A percentile compares a stretch with the other conserved stretches of the same genome.
Evolutionary conservation across 2,797 vertebrate genomes (phyloP).

Genomic region (Falco columbarius): DNA sequence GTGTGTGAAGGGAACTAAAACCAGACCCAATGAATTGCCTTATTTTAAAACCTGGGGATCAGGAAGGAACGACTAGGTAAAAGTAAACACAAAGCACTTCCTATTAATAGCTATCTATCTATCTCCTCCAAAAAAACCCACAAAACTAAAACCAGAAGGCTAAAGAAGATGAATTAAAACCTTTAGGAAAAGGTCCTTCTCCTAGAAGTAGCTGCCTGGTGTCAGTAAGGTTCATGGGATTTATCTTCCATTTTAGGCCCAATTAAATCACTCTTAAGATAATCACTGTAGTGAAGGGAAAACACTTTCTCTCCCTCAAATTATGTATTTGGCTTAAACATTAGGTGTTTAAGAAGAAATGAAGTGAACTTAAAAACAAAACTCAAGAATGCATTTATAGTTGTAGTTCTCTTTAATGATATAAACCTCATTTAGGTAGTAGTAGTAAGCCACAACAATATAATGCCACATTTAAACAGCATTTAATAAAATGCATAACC

Average conservation of each 20-base stretch:
- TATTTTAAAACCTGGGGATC: not conserved
- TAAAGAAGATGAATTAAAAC: not conserved
- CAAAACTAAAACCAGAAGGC: not conserved
- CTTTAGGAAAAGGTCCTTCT: not conserved
- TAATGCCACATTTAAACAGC: slow-evolving; percentile 87
- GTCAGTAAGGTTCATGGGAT: not conserved
- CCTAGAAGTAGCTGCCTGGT: not conserved
- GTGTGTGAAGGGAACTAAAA: not conserved
- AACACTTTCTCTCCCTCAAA: not conserved
- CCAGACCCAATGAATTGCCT: not conserved
- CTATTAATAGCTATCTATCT: not conserved
- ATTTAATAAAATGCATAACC: slow-evolving; percentile 95
- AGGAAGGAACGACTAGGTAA: too few species aligned
- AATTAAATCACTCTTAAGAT: not conserved
- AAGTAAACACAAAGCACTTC: not conserved
- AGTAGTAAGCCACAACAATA: slow-evolving; percentile 88
- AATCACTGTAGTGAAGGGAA: not conserved
- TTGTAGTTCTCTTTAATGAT: slow-evolving; percentile 81
- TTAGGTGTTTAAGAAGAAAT: not conserved
- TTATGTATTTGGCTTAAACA: not conserved
- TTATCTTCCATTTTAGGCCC: not conserved
- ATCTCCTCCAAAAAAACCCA: not conserved
- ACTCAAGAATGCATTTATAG: slow-evolving; percentile 26
- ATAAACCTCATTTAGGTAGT: slow-evolving; percentile 83
- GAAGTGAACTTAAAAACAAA: not conserved